Evolutionary conservation across 92 coral and sea anemone genomes (phyloP).

Genomic region (Chrysogorgia sp.): DNA sequence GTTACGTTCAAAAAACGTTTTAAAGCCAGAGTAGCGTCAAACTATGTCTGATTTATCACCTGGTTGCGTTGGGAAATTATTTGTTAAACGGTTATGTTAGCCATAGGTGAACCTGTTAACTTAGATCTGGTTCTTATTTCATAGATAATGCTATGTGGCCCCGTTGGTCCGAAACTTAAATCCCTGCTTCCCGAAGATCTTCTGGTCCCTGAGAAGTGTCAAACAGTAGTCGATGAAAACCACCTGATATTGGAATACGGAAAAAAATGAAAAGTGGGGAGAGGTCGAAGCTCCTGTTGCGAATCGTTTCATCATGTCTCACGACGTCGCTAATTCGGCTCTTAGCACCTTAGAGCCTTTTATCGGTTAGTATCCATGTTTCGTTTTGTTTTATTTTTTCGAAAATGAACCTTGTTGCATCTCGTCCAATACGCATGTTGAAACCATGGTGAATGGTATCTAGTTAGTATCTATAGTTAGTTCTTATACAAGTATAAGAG

Average conservation of each 20-base stretch:
- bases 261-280: conserved; percentile 32
- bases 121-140: neutral
- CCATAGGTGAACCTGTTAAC: no score
- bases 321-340: conserved; percentile 40
- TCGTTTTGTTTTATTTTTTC: no score
- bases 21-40: no score
- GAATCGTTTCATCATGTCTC: conserved; percentile 38
- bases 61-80: no score
- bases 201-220: conserved; percentile 24
- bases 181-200: conserved; percentile 2
- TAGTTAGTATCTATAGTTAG: no score
- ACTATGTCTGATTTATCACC: no score
- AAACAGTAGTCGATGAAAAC: conserved; percentile 20
- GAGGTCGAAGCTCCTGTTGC: conserved; percentile 30
- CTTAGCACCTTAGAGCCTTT: conserved; percentile 26
- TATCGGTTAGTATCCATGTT: conserved; percentile 25
- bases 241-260: conserved; percentile 27
- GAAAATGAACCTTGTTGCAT: no score
- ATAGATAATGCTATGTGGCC: conserved; percentile 43
- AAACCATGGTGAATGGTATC: no score
- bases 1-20: no score
- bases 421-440: no score
- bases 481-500: no score
- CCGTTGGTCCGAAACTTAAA: conserved; percentile 38
- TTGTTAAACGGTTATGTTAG: neutral